A percentile compares a stretch with the other conserved stretches of the same genome.
Conservation (phyloP, 2,113 vertebrate species). For the Forbesichthys agassizii region DNA sequence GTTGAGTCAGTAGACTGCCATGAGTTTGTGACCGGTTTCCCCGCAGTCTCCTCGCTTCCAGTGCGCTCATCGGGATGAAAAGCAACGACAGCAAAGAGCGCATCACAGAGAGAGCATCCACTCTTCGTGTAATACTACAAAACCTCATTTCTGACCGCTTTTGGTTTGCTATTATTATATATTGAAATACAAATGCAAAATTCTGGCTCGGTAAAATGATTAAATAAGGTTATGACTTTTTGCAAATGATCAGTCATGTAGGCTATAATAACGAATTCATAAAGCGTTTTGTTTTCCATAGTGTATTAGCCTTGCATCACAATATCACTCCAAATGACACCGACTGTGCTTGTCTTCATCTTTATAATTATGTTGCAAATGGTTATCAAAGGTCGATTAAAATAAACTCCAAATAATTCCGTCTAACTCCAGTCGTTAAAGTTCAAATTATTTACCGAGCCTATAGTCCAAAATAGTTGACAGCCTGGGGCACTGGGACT, state of each 20-base stretch:
- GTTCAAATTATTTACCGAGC: too few relatives aligned
- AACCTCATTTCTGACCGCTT: conserved; percentile 37
- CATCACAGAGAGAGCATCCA: conserved; percentile 30
- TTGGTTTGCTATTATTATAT: conserved; percentile 7
- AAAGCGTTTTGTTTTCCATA: conserved; percentile 32
- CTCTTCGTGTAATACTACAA: conserved; percentile 1
- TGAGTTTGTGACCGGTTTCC: conserved; percentile 75
- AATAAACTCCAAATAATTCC: not conserved
- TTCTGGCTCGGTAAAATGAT: conserved; percentile 12
- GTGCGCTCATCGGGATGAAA: conserved; percentile 76
- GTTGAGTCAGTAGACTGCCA: conserved; percentile 52
- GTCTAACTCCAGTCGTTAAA: not conserved
- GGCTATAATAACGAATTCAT: conserved; percentile 10
- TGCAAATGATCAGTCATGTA: not conserved
- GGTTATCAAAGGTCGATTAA: too few relatives aligned
- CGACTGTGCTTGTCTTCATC: not conserved
- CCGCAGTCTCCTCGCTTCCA: conserved; percentile 73
- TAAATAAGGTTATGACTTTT: conserved; percentile 20
- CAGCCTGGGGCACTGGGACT: conserved; percentile 20
- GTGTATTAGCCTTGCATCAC: not conserved
- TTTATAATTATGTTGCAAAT: not conserved
- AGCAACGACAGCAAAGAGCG: conserved; percentile 76
- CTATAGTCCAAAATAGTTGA: not conserved
- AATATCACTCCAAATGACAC: conserved; percentile 4
- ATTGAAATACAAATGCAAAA: conserved; percentile 18